These are phyloP conservation scores for Colius striatus DNA, from an alignment of 2,113 vertebrate species.

Conservation along the genomic window DNA sequence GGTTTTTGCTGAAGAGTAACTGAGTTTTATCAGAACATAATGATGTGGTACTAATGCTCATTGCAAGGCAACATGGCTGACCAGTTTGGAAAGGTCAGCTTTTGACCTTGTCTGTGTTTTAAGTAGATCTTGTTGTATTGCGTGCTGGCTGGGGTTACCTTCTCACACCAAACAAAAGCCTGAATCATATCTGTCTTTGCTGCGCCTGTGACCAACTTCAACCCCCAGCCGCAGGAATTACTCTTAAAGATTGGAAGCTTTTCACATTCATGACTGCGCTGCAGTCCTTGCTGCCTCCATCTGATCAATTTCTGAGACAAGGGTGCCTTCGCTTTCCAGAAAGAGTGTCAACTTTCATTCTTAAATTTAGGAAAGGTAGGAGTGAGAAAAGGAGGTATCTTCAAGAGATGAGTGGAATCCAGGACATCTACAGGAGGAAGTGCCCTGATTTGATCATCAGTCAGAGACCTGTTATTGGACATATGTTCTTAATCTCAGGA, in stretches of 20 bases:
- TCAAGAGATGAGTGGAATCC: background rate
- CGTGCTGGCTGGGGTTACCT: background rate
- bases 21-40: conserved; percentile 84
- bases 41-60: conserved; percentile 81
- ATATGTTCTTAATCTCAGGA: background rate
- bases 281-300: background rate
- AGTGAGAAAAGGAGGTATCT: background rate
- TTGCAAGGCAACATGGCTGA: conserved; percentile 18
- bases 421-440: background rate
- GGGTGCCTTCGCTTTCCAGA: no score
- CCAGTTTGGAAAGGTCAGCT: background rate
- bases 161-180: background rate
- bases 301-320: accelerated
- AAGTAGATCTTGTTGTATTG: background rate
- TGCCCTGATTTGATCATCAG: background rate
- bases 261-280: background rate
- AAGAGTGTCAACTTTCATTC: background rate
- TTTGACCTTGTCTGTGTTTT: conserved; percentile 17
- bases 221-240: background rate
- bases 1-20: conserved; percentile 80
- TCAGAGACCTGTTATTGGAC: background rate
- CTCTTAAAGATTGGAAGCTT: background rate
- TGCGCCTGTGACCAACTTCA: accelerated
- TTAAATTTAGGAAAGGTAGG: background rate
- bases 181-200: background rate